Conservation (phyloP, 2,113 vertebrate genomes). For the Carassius auratus region DNA sequence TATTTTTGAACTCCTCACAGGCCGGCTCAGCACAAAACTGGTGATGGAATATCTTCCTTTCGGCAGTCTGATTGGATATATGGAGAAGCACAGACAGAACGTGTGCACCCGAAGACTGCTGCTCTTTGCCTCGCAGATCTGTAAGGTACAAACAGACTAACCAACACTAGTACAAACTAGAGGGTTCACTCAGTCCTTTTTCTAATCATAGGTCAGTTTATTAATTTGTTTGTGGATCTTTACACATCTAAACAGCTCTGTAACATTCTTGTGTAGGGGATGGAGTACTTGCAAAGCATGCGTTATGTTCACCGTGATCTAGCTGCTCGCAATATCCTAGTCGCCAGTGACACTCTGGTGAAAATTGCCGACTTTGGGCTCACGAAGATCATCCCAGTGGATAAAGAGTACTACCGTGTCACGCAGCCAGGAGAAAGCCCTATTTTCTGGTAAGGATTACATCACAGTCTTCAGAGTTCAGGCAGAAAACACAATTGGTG, state of each 20-base stretch:
- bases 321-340: slow-evolving; percentile 91
- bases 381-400: slow-evolving; percentile 87
- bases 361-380: slow-evolving; percentile 96
- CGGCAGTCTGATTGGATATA: slow-evolving; percentile 86
- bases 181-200: slow-evolving; percentile 11
- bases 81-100: slow-evolving; percentile 78
- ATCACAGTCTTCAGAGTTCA: too few relatives aligned
- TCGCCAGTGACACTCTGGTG: slow-evolving; percentile 86
- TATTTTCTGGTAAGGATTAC: slow-evolving; percentile 84
- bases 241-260: neutral
- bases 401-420: slow-evolving; percentile 95
- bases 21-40: slow-evolving; percentile 83
- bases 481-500: too few relatives aligned
- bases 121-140: slow-evolving; percentile 91
- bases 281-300: slow-evolving; percentile 88
- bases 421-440: slow-evolving; percentile 89
- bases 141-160: slow-evolving; percentile 77
- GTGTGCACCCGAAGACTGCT: slow-evolving; percentile 76
- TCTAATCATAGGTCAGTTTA: neutral
- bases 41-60: slow-evolving; percentile 94
- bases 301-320: slow-evolving; percentile 76
- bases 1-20: slow-evolving; percentile 63
- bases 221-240: neutral
- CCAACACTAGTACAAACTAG: neutral
- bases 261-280: slow-evolving; percentile 75